Conservation (phyloP, 2,888 invertebrate genomes). For the Kryphioiulus occultus region DNA sequence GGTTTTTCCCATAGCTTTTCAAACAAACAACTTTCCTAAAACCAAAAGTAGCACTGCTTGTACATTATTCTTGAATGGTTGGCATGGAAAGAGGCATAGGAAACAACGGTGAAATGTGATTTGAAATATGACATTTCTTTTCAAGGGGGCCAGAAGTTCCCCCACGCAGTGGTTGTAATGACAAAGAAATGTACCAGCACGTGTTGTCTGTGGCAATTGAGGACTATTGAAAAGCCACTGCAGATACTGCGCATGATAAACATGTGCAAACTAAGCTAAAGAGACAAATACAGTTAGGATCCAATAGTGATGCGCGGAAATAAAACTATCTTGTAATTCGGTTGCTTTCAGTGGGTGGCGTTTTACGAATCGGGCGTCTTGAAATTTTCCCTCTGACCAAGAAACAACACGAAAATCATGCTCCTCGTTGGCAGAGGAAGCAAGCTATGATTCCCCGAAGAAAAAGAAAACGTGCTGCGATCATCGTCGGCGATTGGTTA, state of each 20-base stretch:
- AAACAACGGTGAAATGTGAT: background rate
- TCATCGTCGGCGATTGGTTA: background rate
- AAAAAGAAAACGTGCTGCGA: constrained; percentile 10
- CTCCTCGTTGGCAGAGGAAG: background rate
- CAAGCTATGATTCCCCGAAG: background rate
- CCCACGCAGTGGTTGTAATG: background rate
- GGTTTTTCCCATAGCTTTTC: too few species aligned
- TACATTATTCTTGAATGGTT: background rate
- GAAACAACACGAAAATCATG: background rate
- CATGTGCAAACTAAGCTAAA: background rate
- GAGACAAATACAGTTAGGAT: background rate
- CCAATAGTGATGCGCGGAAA: background rate
- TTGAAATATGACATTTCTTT: background rate
- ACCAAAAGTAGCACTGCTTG: background rate
- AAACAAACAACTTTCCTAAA: background rate
- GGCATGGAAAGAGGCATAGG: background rate
- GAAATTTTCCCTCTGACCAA: background rate
- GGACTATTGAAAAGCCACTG: background rate
- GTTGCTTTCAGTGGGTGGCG: constrained; percentile 32
- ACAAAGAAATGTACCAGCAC: background rate
- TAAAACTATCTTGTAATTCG: background rate
- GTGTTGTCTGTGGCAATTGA: background rate
- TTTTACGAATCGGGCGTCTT: constrained; percentile 4
- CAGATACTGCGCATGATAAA: background rate
- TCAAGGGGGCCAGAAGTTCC: background rate